Conservation (phyloP, 2,113 vertebrate genomes). For the Eira barbara region DNA sequence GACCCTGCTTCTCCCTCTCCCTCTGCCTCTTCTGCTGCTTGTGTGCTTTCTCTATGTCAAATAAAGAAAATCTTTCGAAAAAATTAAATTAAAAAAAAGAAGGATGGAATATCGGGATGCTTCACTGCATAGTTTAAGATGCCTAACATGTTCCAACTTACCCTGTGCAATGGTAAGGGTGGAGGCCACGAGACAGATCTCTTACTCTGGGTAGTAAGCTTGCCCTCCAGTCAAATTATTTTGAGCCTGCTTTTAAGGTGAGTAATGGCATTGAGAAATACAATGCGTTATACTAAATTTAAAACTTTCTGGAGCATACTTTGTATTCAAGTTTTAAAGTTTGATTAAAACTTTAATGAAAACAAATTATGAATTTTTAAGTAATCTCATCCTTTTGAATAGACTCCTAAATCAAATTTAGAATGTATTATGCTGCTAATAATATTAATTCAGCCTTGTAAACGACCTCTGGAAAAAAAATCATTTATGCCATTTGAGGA, state of each 20-base stretch:
- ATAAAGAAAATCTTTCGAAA: neutral
- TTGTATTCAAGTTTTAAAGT: constrained; percentile 40
- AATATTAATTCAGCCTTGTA: constrained; percentile 42
- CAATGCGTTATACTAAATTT: constrained; percentile 29
- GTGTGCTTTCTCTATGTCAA: neutral
- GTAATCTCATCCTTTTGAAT: constrained; percentile 5
- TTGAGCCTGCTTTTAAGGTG: constrained; percentile 52
- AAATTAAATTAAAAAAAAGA: neutral
- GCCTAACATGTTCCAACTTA: constrained; percentile 63
- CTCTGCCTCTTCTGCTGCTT: neutral
- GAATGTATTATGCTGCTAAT: constrained; percentile 31
- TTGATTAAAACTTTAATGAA: constrained; percentile 43
- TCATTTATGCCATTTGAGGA: neutral
- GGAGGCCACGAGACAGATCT: constrained; percentile 53
- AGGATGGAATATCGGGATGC: constrained; percentile 45
- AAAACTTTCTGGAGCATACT: constrained; percentile 43
- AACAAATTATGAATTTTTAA: constrained; percentile 28
- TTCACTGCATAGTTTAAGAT: constrained; percentile 53
- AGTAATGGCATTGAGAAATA: constrained; percentile 53
- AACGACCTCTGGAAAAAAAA: constrained; percentile 22
- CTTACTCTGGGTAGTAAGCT: constrained; percentile 53
- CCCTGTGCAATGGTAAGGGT: neutral
- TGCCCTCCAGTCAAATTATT: constrained; percentile 73
- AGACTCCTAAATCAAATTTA: constrained; percentile 12
- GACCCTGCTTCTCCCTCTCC: neutral